Conservation (phyloP, 2,113 vertebrate genomes). For the Diadophis punctatus region DNA sequence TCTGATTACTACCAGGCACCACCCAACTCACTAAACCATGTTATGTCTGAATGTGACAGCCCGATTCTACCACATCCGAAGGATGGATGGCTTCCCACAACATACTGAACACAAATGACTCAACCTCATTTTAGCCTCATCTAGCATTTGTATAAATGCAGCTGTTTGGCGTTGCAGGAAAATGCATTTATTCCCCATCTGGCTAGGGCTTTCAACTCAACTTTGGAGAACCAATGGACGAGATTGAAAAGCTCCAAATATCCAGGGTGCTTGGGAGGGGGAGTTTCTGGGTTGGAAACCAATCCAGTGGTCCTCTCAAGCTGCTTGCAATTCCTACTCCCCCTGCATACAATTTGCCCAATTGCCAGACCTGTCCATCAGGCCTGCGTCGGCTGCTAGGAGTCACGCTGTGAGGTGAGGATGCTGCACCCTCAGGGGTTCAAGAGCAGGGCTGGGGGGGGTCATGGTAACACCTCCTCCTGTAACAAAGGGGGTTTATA, state of each 20-base stretch:
- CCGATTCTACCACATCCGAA: neutral
- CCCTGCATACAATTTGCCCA: constrained; percentile 5
- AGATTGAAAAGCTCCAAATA: neutral
- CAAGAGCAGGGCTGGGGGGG: neutral
- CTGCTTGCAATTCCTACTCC: neutral
- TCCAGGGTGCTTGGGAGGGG: neutral
- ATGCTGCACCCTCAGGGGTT: constrained; percentile 11
- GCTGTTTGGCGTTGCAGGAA: neutral
- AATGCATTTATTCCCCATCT: neutral
- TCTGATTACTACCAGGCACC: neutral
- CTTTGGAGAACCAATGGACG: neutral
- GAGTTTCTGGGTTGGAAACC: neutral
- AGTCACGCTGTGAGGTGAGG: constrained; percentile 24
- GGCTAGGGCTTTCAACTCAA: neutral
- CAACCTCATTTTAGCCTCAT: neutral
- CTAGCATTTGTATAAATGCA: neutral
- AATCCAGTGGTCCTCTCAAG: neutral
- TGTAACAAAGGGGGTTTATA: constrained; percentile 1
- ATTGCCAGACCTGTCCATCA: constrained; percentile 35
- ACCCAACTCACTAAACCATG: neutral
- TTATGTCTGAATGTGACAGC: neutral
- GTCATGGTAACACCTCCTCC: neutral
- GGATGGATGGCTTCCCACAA: neutral
- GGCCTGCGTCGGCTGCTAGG: constrained; percentile 14
- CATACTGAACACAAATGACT: neutral